phyloP scores from a whole-genome alignment of 2,888 invertebrate species.

The Ochlodes sylvanus region DNA sequence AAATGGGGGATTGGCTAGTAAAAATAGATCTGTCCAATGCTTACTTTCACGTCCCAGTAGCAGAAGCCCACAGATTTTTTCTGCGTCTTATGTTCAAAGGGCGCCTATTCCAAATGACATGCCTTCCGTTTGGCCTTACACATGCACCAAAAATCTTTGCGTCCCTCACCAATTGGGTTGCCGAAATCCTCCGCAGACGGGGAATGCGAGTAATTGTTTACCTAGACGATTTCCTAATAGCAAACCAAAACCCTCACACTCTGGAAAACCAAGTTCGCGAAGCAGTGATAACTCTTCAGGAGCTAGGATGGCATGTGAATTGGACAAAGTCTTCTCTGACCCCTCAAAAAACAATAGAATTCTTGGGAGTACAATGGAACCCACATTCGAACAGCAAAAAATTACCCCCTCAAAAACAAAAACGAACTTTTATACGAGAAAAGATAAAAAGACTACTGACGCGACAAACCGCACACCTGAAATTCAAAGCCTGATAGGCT shows the following conservation, averaged over 20 bases:
- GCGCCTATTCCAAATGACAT: slow-evolving; percentile 26
- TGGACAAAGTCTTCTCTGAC: not conserved
- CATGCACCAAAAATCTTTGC: slow-evolving; percentile 23
- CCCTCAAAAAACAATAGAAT: not conserved
- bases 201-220: not conserved
- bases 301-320: not conserved
- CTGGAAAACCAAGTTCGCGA: not conserved
- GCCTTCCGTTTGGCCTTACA: slow-evolving; percentile 36
- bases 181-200: not conserved
- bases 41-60: slow-evolving; percentile 34
- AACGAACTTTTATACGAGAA: not conserved
- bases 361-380: not conserved
- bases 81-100: slow-evolving; percentile 28
- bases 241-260: not conserved
- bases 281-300: not conserved
- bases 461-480: not conserved
- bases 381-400: not conserved
- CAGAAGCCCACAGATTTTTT: slow-evolving; percentile 19
- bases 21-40: slow-evolving; percentile 39
- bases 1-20: not conserved
- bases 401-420: not conserved
- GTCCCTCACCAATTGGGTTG: not conserved
- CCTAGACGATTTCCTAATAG: not conserved
- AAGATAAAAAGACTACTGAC: not conserved
- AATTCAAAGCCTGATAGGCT: not conserved